phyloP scores from a whole-genome alignment of 2,888 invertebrate genomes.

The Zeuzera pyrina region DNA sequence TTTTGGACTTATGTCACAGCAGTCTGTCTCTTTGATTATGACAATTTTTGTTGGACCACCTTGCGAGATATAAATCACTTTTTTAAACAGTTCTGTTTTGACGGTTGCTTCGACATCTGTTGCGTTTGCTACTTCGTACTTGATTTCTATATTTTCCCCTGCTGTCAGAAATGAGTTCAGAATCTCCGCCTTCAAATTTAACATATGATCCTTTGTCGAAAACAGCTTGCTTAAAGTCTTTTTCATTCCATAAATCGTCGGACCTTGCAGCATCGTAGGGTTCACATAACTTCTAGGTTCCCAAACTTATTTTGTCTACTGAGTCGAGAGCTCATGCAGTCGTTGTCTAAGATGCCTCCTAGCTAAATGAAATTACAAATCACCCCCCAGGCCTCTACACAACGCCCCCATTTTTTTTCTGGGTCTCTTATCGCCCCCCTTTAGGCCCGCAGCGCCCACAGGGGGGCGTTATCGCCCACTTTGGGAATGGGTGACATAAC shows the following conservation, averaged over 20 bases:
- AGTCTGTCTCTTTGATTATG: conserved; percentile 1
- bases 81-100: conserved; percentile 2
- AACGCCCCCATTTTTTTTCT: no score
- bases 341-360: no score
- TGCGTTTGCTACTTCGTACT: conserved; percentile 6
- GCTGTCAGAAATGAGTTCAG: conserved; percentile 7
- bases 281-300: not conserved
- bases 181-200: conserved; percentile 3
- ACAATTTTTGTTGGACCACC: conserved; percentile 3
- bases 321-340: no score
- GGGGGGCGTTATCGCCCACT: no score
- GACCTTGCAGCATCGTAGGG: not conserved
- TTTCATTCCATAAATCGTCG: not conserved
- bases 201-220: not conserved
- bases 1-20: not conserved
- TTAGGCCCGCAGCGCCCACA: no score
- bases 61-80: conserved; percentile 4
- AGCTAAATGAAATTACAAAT: no score
- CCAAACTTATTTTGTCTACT: not conserved
- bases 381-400: no score
- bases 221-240: not conserved
- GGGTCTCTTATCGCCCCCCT: no score
- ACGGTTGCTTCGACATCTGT: conserved; percentile 4
- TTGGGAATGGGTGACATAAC: no score
- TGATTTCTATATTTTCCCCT: conserved; percentile 6